A percentile compares a stretch with the other conserved stretches of the same genome.
phyloP scores from a whole-genome alignment of 2,113 vertebrate species.

The Malurus melanocephalus region DNA sequence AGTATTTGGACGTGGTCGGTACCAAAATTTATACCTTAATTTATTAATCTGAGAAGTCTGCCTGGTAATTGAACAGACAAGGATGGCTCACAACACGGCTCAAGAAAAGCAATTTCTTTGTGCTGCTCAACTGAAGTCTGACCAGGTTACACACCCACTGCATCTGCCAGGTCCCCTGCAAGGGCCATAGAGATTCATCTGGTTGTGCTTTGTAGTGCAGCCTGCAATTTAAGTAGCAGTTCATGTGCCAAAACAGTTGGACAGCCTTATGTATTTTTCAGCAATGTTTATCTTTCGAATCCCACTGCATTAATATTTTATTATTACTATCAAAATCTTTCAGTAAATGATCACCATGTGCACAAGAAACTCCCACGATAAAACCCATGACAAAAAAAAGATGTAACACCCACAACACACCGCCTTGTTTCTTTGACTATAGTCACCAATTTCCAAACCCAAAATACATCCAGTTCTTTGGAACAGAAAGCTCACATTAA shows the following conservation, averaged over 20 bases:
- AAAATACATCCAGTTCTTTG: background rate
- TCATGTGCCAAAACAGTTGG: conserved; percentile 20
- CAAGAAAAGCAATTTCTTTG: background rate
- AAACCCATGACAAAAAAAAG: background rate
- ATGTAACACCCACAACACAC: background rate
- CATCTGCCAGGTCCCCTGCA: background rate
- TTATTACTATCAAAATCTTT: background rate
- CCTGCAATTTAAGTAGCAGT: conserved; percentile 31
- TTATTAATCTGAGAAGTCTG: background rate
- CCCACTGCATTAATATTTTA: conserved; percentile 12
- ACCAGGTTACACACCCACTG: background rate
- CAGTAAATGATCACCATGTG: background rate
- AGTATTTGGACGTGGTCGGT: background rate
- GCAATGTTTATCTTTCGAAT: background rate
- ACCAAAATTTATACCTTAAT: background rate
- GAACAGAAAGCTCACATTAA: background rate
- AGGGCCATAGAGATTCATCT: background rate
- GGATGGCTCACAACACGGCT: background rate
- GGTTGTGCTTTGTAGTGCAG: background rate
- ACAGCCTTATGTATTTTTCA: background rate
- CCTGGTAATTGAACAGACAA: background rate
- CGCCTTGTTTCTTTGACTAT: background rate
- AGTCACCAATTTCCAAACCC: background rate
- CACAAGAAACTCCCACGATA: background rate
- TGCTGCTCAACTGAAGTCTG: background rate